Evolutionary conservation across 1,140 invertebrate species (phyloP), one percentile per base, ranked within the genome.

Genomic region (Rhizoglyphus robini): DNA sequence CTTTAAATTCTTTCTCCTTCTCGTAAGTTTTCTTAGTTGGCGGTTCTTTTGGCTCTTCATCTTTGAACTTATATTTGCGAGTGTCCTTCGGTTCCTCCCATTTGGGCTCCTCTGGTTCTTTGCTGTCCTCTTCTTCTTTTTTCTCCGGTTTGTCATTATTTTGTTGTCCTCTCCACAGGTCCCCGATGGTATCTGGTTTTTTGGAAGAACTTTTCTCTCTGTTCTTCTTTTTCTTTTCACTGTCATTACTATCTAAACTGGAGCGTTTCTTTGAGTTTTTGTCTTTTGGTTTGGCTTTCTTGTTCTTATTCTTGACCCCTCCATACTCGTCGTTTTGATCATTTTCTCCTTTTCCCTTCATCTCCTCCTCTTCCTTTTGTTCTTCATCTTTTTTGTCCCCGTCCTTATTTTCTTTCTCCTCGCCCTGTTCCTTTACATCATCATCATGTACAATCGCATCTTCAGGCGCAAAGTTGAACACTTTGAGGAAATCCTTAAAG

Each of bases 391-490:
- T n/a, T 2, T 58, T n/a, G 23, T 54, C 51, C 8, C 23, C 23
- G 8, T 54, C 20, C 11, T 34, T 34, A 23, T 58, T 58, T 58
- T 3, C 15, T 58, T 34, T 27, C 18, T 34, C 54, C n/a, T 58
- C 25, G n/a, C n/a, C n/a, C 8, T 41, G 36, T 41, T 41, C 36
- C 8, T 41, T 49, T 49, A 11, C 47, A 49, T 20, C 47, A 51
- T 27, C 48, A 51, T 51, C 58, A 46, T 60, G 27, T 11, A n/a
- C 1, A 2, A 60, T 46, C n/a, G 15, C 58, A 27, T 60, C 58
- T 46, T 60, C 58, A 2, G 58, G 58, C 13, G 8, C 8, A 27
- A 60, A 60, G 27, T 60, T 60, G 15, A 60, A 60, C 15, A 60
- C 58, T 3, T 32, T 41, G 2, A 60, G 15, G 27, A 60, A 60